phyloP scores from a whole-genome alignment of 2,888 invertebrate genomes.

The Cryptosula pallasiana region DNA sequence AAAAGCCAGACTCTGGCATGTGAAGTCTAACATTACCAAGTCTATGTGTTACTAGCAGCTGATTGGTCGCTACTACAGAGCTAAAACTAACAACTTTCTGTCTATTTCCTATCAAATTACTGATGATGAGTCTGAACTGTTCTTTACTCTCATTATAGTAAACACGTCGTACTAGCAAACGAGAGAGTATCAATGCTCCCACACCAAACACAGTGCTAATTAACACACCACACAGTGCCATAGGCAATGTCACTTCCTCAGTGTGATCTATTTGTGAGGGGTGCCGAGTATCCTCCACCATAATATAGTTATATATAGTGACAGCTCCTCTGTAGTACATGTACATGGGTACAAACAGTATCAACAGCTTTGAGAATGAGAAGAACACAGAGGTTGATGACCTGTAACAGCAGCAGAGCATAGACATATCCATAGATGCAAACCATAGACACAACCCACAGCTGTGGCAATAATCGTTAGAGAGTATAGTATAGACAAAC shows the following conservation, averaged over 20 bases:
- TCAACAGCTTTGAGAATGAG: background rate
- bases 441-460: too few relatives aligned
- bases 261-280: conserved; percentile 4
- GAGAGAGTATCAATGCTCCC: background rate
- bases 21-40: background rate
- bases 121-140: background rate
- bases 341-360: background rate
- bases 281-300: background rate
- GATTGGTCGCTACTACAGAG: background rate
- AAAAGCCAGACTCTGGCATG: background rate
- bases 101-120: conserved; percentile 1
- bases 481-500: too few relatives aligned
- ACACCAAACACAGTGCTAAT: background rate
- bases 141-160: background rate
- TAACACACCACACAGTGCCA: background rate
- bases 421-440: too few relatives aligned
- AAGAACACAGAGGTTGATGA: background rate
- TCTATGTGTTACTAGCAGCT: background rate
- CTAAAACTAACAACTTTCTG: background rate
- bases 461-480: too few relatives aligned
- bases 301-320: background rate
- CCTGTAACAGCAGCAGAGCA: too few relatives aligned
- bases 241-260: background rate
- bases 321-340: background rate
- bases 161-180: background rate